Evolutionary conservation across 2,113 vertebrate genomes (phyloP).

Genomic region (Eulacestoma nigropectus): DNA sequence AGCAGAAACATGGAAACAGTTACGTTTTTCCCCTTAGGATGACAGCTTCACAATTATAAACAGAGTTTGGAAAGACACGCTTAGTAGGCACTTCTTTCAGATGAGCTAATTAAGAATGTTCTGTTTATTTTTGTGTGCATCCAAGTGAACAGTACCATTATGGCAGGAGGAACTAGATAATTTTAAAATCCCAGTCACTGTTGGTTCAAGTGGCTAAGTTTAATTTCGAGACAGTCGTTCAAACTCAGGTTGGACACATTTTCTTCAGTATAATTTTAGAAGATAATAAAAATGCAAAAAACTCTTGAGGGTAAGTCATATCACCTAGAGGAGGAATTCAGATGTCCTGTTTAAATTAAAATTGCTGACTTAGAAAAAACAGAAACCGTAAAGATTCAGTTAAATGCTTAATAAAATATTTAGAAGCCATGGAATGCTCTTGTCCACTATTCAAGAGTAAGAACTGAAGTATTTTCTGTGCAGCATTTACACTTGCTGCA

Average conservation of each 20-base stretch:
- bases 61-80: not conserved
- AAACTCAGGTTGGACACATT: not conserved
- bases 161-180: not conserved
- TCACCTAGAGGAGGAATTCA: not conserved
- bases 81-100: not conserved
- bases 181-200: not conserved
- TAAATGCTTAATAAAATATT: not conserved
- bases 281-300: not conserved
- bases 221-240: not conserved
- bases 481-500: not conserved
- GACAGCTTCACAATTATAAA: not conserved
- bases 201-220: not conserved
- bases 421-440: not conserved
- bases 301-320: not conserved
- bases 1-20: not conserved
- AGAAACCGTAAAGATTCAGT: not conserved
- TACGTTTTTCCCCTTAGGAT: not conserved
- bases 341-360: not conserved
- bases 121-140: not conserved
- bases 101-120: slow-evolving; percentile 14
- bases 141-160: not conserved
- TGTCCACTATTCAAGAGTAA: not conserved
- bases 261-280: not conserved
- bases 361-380: not conserved
- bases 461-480: not conserved